These are phyloP conservation scores for Oceanodroma leucorhoa DNA, from an alignment of 2,797 vertebrate species.

Conservation along the genomic window DNA sequence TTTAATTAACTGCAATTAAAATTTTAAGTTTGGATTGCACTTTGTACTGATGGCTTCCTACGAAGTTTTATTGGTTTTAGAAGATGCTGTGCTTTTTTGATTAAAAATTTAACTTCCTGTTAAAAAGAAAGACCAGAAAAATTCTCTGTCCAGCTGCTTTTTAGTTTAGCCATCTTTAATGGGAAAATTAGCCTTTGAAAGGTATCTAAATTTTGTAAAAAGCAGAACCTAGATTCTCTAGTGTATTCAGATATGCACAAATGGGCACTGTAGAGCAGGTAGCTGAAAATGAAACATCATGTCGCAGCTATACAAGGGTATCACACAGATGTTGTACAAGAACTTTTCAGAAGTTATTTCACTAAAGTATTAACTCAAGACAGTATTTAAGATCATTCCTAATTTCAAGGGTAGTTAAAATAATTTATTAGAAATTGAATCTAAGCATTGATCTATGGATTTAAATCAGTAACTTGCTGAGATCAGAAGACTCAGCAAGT, in stretches of 20 bases:
- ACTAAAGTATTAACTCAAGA: not conserved
- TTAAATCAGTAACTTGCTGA: not conserved
- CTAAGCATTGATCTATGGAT: not conserved
- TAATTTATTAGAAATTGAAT: not conserved
- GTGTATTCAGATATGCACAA: not conserved
- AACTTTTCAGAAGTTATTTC: slow-evolving; percentile 3
- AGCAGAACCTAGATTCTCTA: not conserved
- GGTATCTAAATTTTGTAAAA: not conserved
- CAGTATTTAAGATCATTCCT: not conserved
- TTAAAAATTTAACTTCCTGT: not conserved
- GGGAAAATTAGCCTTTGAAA: slow-evolving; percentile 1
- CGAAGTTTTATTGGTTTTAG: not conserved
- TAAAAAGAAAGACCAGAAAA: not conserved
- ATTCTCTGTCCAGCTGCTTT: not conserved
- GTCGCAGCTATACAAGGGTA: not conserved
- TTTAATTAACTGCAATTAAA: slow-evolving; percentile 15
- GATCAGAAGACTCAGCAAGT: not conserved
- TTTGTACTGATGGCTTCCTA: not conserved
- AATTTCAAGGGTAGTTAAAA: not conserved
- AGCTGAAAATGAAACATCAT: not conserved
- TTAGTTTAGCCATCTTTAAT: not conserved
- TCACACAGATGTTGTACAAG: not conserved
- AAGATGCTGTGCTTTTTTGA: not conserved
- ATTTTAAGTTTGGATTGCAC: not conserved
- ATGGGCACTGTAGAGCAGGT: not conserved